phyloP scores from a whole-genome alignment of 2,888 invertebrate species.

The Cremastinae sp. region DNA sequence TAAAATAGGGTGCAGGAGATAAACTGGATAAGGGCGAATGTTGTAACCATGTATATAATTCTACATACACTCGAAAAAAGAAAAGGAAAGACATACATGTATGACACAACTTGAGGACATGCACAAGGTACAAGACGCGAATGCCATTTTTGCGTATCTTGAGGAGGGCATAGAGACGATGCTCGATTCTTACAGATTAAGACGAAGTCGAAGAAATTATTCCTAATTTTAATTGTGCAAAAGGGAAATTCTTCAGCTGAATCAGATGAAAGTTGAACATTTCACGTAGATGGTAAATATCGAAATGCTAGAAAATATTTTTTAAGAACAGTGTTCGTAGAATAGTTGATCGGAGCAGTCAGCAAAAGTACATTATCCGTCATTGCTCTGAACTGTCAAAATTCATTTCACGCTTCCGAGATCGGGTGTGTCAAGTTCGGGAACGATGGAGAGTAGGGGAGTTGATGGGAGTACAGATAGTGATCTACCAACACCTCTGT shows the following conservation, averaged over 20 bases:
- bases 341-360: constrained; percentile 54
- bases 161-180: constrained; percentile 12
- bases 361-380: constrained; percentile 55
- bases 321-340: constrained; percentile 42
- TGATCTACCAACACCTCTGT: constrained; percentile 65
- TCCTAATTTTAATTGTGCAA: too few relatives aligned
- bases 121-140: constrained; percentile 64
- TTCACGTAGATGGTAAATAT: constrained; percentile 50
- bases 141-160: constrained; percentile 70
- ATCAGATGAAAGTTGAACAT: too few relatives aligned
- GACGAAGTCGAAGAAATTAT: too few relatives aligned
- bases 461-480: constrained; percentile 64
- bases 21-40: constrained; percentile 61
- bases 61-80: constrained; percentile 25
- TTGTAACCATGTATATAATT: constrained; percentile 37
- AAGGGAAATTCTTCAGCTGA: too few relatives aligned
- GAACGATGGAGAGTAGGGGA: constrained; percentile 36
- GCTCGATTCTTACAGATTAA: too few relatives aligned
- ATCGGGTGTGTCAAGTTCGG: constrained; percentile 63
- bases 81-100: constrained; percentile 44
- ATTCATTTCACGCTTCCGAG: constrained; percentile 79
- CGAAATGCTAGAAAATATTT: constrained; percentile 38
- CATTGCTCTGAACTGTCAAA: constrained; percentile 78
- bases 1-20: constrained; percentile 76
- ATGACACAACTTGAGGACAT: too few relatives aligned